A percentile compares a stretch with the other conserved stretches of the same genome.
Evolutionary conservation across 2,113 vertebrate species (phyloP).

Genomic region (Pedetes capensis): DNA sequence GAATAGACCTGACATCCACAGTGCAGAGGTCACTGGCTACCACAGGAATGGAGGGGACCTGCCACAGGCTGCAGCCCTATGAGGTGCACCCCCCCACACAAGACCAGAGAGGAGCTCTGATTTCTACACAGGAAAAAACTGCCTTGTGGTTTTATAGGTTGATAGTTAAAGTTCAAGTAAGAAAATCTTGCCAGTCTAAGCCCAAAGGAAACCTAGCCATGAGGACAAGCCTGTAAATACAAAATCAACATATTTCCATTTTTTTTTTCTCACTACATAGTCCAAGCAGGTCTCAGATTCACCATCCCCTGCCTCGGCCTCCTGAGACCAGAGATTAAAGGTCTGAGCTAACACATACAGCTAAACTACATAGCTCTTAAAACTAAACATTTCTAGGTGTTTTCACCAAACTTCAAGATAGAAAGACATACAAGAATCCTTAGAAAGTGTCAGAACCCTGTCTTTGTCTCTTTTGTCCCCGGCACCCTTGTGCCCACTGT

Average conservation of each 20-base stretch:
- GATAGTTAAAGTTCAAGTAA: background rate
- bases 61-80: accelerated
- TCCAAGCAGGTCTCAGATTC: background rate
- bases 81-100: background rate
- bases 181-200: background rate
- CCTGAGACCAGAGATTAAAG: background rate
- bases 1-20: background rate
- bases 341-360: background rate
- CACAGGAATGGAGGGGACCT: background rate
- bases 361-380: background rate
- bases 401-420: background rate
- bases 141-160: background rate
- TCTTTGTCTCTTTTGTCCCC: background rate
- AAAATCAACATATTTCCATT: background rate
- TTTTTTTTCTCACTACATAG: background rate
- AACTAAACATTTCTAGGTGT: background rate
- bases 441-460: background rate
- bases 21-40: too few relatives aligned
- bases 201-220: background rate
- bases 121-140: background rate
- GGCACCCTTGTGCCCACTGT: background rate
- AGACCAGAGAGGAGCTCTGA: background rate
- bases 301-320: background rate
- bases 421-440: background rate
- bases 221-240: background rate